phyloP scores from a whole-genome alignment of 2,888 invertebrate genomes.

The Hirtodrosophila cameraria region DNA sequence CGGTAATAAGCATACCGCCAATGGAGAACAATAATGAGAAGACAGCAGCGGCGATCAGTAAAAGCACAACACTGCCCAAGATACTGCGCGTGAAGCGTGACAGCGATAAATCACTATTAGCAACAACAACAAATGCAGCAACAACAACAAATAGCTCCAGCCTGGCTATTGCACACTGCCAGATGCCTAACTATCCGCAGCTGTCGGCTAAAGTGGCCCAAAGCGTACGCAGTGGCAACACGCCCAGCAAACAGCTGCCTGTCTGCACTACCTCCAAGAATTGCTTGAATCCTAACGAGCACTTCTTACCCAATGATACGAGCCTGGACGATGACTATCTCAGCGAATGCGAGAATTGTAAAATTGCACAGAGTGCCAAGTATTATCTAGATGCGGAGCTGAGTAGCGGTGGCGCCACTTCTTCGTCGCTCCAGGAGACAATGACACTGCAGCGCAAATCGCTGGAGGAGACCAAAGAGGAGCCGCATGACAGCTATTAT shows the following conservation, averaged over 20 bases:
- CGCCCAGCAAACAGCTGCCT: constrained; percentile 81
- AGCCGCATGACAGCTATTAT: constrained; percentile 85
- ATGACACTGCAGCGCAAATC: constrained; percentile 88
- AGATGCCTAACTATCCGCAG: constrained; percentile 80
- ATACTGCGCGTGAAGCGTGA: constrained; percentile 78
- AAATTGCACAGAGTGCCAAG: constrained; percentile 89
- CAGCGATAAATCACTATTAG: constrained; percentile 9
- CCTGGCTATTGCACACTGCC: constrained; percentile 69
- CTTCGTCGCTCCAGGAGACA: constrained; percentile 86
- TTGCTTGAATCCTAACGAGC: constrained; percentile 84
- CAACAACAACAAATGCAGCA: constrained; percentile 7
- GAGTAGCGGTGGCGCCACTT: constrained; percentile 81
- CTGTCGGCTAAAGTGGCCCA: constrained; percentile 26
- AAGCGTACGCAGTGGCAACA: constrained; percentile 28
- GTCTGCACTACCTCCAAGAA: constrained; percentile 84
- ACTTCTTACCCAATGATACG: constrained; percentile 84
- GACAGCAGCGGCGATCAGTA: constrained; percentile 16
- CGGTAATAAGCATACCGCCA: constrained; percentile 83
- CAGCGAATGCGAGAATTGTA: constrained; percentile 94
- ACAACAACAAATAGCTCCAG: constrained; percentile 12
- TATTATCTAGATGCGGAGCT: constrained; percentile 87
- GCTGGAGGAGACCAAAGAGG: constrained; percentile 83
- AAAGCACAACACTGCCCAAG: constrained; percentile 82
- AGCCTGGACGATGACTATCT: constrained; percentile 89
- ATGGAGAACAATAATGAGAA: constrained; percentile 59